Evolutionary conservation across 2,888 invertebrate species (phyloP), one percentile per base, ranked within the genome.

Genomic region (Neuroscelio doddi): DNA sequence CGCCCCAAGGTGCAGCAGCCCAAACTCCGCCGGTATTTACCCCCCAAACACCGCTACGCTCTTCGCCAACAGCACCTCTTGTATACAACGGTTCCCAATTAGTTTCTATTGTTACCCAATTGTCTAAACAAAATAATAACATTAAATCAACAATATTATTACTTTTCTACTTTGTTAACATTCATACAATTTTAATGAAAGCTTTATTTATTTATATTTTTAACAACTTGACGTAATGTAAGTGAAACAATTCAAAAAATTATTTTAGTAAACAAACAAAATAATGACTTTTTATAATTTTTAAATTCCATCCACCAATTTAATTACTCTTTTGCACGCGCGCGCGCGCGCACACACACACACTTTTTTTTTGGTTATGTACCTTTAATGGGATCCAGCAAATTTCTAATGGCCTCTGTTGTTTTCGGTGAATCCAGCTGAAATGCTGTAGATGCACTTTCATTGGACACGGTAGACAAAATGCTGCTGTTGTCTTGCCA

Each of bases 1-100:
- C 78, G 41, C 82, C 83, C 83, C 83, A 83, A 5, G 83, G 83
- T 27, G 81, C 80, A 1, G 85, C 85, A 15, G 84, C 81, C 85
- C 85, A 85, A 27, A 85, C 81, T 44, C 85, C 82, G 21, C 83
- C 83, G 4, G 81, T 83, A 51, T 83, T 83, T 42, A 80, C 75
- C 29, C 84, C 83, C 85, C 85, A 85, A 52, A 83, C 82, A 26
- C 83, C 83, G 61, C 82, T 81, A 55, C 84, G 77, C 70, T 82
- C 82, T 65, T 85, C 84, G 21, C 83, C 82, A 15, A 84, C 81
- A 39, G 83, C 83, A 44, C 77, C 76, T 70, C 81, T 75, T 52
- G 81, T 78, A 49, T 81, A 83, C 29, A 83, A 69, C n/a, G 82
- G 82, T 65, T 80, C 79, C 81, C 83, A 83, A 71, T 82, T 82